Percentiles rank a stretch among this genome's conserved stretches.
Conservation (phyloP, 2,113 vertebrate genomes). For the Lophotis ruficrista region DNA sequence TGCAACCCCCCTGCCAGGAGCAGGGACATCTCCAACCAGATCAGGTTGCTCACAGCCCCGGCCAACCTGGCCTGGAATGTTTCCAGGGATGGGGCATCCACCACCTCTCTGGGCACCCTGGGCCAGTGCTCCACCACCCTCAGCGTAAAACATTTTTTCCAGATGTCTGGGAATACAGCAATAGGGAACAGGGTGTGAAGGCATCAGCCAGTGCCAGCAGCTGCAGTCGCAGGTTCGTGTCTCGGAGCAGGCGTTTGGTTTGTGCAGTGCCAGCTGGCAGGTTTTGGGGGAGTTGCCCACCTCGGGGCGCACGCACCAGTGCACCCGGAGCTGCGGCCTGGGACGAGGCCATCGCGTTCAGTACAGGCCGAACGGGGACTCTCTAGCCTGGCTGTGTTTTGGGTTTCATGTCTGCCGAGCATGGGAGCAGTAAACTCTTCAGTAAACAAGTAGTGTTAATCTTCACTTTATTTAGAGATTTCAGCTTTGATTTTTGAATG, state of each 20-base stretch:
- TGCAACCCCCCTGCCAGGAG: too few species aligned
- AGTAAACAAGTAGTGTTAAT: not conserved
- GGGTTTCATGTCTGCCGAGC: not conserved
- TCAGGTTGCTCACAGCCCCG: too few species aligned
- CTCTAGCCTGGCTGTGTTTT: accelerated
- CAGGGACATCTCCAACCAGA: too few species aligned
- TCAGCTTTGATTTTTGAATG: not conserved
- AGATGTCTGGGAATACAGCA: not conserved
- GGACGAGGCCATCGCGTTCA: accelerated
- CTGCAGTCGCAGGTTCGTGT: not conserved
- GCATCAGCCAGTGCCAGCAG: not conserved
- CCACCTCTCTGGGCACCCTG: too few species aligned
- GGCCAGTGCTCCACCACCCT: too few species aligned
- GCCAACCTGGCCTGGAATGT: too few species aligned
- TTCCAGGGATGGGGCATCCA: too few species aligned
- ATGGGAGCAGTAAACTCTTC: not conserved
- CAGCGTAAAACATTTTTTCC: too few species aligned
- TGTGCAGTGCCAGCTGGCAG: not conserved
- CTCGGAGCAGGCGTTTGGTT: not conserved
- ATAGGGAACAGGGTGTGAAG: not conserved
- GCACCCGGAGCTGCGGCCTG: accelerated
- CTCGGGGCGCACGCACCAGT: not conserved
- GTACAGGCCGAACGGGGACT: accelerated
- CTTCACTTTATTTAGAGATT: not conserved
- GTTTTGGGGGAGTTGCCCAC: accelerated